Evolutionary conservation across 1,140 invertebrate species (phyloP).

Genomic region (Panulirus ornatus): DNA sequence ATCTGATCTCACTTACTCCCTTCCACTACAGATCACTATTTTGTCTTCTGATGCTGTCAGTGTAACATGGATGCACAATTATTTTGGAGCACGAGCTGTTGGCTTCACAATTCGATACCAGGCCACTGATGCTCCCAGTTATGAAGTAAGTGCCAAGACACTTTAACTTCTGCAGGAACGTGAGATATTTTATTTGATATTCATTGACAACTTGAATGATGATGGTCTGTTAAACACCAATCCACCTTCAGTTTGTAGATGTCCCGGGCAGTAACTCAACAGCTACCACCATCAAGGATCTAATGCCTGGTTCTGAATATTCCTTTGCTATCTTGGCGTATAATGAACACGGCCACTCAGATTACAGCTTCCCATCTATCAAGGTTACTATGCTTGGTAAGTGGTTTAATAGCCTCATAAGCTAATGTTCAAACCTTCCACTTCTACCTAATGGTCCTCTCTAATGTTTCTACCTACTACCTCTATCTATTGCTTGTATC

Average conservation of each 20-base stretch:
- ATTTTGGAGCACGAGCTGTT: not conserved
- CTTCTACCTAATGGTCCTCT: no score
- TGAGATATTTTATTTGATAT: no score
- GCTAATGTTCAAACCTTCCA: no score
- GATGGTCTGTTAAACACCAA: no score
- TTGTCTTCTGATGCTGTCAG: not conserved
- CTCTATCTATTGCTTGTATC: no score
- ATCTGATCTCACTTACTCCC: no score
- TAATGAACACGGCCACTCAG: slow-evolving; percentile 30
- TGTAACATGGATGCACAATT: not conserved
- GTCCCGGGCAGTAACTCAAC: slow-evolving; percentile 33
- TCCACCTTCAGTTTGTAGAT: slow-evolving; percentile 22
- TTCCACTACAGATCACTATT: not conserved
- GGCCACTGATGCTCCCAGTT: not conserved
- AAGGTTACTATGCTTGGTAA: slow-evolving; percentile 48
- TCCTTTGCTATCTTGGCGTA: slow-evolving; percentile 36
- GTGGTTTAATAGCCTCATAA: not conserved
- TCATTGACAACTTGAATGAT: no score
- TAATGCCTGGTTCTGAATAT: slow-evolving; percentile 39
- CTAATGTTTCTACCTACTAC: no score
- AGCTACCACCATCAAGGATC: not conserved
- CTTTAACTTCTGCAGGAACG: no score
- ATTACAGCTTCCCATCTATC: slow-evolving; percentile 3
- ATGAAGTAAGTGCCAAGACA: slow-evolving; percentile 18
- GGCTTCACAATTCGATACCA: not conserved